phyloP scores from a whole-genome alignment of 2,888 invertebrate species.

The Platypus cylindrus region DNA sequence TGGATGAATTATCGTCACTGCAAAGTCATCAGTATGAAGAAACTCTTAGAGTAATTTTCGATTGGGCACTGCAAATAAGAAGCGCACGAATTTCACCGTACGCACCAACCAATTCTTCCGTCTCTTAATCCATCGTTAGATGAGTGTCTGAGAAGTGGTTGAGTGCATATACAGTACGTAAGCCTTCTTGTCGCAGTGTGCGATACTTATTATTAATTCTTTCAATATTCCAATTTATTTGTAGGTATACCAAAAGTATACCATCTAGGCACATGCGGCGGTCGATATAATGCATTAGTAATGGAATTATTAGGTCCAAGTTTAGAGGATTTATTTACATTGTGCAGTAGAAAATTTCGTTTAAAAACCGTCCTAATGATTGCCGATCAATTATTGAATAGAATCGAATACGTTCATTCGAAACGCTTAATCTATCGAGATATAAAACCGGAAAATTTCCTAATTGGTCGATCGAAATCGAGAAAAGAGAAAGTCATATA shows the following conservation, averaged over 20 bases:
- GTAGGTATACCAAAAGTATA: slow-evolving; percentile 57
- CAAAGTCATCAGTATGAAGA: no score
- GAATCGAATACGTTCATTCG: slow-evolving; percentile 99
- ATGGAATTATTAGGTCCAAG: slow-evolving; percentile 61
- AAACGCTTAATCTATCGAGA: slow-evolving; percentile 98
- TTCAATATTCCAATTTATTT: no score
- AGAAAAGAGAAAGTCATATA: slow-evolving; percentile 98
- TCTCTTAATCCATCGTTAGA: no score
- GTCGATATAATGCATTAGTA: slow-evolving; percentile 60
- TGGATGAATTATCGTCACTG: no score
- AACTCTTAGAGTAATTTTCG: no score
- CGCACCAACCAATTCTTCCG: no score
- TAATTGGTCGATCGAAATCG: slow-evolving; percentile 94
- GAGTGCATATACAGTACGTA: no score
- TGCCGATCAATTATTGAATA: slow-evolving; percentile 64
- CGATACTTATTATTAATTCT: no score
- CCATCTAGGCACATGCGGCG: slow-evolving; percentile 61
- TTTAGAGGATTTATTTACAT: slow-evolving; percentile 59
- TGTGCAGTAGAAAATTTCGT: slow-evolving; percentile 57
- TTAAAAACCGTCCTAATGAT: slow-evolving; percentile 62
- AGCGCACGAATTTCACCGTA: no score
- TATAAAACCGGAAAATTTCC: slow-evolving; percentile 99
- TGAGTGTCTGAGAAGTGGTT: no score
- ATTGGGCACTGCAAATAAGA: no score
- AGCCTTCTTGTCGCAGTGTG: no score